Percentiles rank a stretch among this genome's conserved stretches.
Evolutionary conservation across 1,140 invertebrate species (phyloP).

Genomic region (Drosophila elegans): DNA sequence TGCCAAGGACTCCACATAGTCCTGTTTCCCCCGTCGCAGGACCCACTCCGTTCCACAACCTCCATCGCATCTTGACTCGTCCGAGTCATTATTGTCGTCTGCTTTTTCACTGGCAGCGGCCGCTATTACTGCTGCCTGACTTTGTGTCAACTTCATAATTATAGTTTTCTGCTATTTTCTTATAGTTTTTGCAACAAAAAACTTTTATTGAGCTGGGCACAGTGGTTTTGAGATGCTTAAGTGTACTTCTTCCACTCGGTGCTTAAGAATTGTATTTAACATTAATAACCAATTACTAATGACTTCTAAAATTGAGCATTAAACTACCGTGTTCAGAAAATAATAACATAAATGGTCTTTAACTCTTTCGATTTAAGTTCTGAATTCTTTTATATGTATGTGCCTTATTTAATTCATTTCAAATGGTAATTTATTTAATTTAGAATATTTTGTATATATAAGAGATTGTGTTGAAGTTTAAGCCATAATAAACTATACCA

Average conservation of each 20-base stretch:
- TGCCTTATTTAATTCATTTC: too few relatives aligned
- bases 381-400: too few relatives aligned
- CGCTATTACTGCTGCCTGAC: constrained; percentile 50
- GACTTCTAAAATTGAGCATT: too few relatives aligned
- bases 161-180: constrained; percentile 58
- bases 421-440: too few relatives aligned
- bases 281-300: too few relatives aligned
- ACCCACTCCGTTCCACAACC: neutral
- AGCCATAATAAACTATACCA: too few relatives aligned
- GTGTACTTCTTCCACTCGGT: neutral
- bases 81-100: constrained; percentile 75
- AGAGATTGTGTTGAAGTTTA: too few relatives aligned
- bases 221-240: constrained; percentile 33
- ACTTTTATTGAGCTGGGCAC: constrained; percentile 56
- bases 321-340: too few relatives aligned
- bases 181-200: constrained; percentile 45
- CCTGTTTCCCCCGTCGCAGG: constrained; percentile 5
- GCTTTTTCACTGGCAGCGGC: constrained; percentile 58
- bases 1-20: constrained; percentile 54
- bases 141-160: constrained; percentile 81
- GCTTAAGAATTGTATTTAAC: too few relatives aligned
- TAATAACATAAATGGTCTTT: too few relatives aligned
- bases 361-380: too few relatives aligned
- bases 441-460: too few relatives aligned
- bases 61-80: constrained; percentile 22